Evolutionary conservation across 2,797 vertebrate species (phyloP).

Genomic region (Crypturellus tataupa): DNA sequence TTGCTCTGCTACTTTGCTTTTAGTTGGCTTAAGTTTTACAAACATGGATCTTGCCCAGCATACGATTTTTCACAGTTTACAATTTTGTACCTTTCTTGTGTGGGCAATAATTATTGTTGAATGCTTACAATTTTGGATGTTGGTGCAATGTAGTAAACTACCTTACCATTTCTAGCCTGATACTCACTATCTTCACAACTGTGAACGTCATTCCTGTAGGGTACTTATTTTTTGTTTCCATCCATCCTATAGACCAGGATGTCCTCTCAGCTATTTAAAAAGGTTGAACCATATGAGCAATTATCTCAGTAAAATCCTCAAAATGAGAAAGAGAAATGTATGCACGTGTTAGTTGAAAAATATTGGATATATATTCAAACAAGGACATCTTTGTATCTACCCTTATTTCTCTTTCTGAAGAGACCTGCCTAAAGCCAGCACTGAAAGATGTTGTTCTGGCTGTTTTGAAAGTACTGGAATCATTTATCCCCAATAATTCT

Average conservation of each 20-base stretch:
- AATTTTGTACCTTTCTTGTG: not conserved
- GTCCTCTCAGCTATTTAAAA: not conserved
- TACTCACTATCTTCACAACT: not conserved
- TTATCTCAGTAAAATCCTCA: not conserved
- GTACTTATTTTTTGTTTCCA: not conserved
- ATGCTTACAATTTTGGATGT: not conserved
- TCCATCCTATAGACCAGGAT: not conserved
- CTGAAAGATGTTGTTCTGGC: not conserved
- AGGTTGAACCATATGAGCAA: not conserved
- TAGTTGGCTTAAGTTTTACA: not conserved
- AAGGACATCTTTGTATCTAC: not conserved
- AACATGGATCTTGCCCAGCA: not conserved
- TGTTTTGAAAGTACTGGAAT: not conserved
- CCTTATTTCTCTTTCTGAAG: not conserved
- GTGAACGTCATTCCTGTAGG: not conserved
- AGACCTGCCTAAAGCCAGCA: not conserved
- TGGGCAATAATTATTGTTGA: not conserved
- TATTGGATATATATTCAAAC: not conserved
- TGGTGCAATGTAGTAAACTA: not conserved
- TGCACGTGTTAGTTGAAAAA: not conserved
- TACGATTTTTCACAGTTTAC: not conserved
- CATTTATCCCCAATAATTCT: not conserved
- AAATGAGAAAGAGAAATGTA: not conserved
- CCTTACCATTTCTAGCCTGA: not conserved
- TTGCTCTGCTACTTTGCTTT: constrained; percentile 19